These are phyloP conservation scores for Rhopalosiphum maidis DNA, from an alignment of 1,140 invertebrate genomes.

Conservation along the genomic window DNA sequence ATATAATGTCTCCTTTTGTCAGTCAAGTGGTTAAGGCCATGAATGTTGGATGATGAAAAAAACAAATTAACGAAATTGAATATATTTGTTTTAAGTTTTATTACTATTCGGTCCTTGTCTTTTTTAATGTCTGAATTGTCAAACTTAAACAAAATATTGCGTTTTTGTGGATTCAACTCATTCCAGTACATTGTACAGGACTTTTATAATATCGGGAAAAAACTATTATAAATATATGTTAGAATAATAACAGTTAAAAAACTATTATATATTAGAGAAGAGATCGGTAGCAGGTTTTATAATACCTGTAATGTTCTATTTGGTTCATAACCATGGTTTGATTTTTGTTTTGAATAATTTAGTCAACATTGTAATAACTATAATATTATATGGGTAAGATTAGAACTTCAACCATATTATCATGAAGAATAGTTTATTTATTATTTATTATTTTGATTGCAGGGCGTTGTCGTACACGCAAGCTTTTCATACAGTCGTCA, in stretches of 20 bases:
- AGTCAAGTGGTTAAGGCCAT: conserved; percentile 44
- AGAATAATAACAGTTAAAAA: neutral
- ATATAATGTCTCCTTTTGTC: conserved; percentile 29
- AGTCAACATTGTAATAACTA: neutral
- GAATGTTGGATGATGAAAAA: conserved; percentile 50
- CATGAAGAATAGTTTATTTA: neutral
- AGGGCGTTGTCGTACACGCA: neutral
- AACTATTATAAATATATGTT: neutral
- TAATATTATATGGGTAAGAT: neutral
- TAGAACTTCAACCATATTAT: neutral
- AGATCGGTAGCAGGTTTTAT: neutral
- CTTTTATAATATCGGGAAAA: neutral
- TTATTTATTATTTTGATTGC: neutral
- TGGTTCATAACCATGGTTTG: neutral
- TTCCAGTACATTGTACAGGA: conserved; percentile 39
- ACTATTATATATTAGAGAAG: neutral
- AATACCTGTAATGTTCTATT: neutral
- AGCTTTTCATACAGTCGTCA: neutral
- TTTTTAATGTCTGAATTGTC: conserved; percentile 4
- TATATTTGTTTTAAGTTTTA: neutral
- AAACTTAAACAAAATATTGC: neutral
- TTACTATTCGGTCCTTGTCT: neutral
- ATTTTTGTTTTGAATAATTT: conserved; percentile 26
- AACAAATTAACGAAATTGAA: conserved; percentile 34
- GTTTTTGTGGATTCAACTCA: conserved; percentile 29